phyloP scores from a whole-genome alignment of 2,797 vertebrate genomes.

The Acanthurus leucopareius region DNA sequence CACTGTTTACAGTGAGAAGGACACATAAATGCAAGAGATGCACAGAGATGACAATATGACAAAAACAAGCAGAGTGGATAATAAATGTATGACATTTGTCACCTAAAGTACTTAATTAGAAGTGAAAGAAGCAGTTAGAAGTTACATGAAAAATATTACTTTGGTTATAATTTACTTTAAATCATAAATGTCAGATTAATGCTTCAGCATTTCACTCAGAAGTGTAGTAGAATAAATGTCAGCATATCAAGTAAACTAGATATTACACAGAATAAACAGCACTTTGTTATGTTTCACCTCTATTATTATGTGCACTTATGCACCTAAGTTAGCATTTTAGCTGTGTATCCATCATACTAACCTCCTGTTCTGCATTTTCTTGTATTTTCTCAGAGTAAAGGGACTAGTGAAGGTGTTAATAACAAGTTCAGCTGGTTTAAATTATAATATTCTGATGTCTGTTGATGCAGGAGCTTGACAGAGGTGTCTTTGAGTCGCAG shows the following conservation, averaged over 20 bases:
- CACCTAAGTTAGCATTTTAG: neutral
- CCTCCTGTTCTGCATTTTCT: neutral
- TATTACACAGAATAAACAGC: neutral
- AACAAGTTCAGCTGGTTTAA: neutral
- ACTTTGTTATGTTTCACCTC: neutral
- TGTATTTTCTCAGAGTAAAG: neutral
- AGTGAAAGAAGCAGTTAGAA: neutral
- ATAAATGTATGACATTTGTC: neutral
- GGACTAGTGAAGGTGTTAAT: slow-evolving; percentile 1
- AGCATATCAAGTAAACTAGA: neutral
- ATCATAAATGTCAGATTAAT: slow-evolving; percentile 11
- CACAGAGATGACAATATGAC: neutral
- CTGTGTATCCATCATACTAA: neutral
- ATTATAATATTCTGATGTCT: neutral
- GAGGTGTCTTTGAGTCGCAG: neutral
- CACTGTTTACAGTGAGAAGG: slow-evolving; percentile 29
- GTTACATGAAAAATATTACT: neutral
- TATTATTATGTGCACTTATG: neutral
- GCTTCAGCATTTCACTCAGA: neutral
- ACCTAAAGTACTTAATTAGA: neutral
- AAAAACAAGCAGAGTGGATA: neutral
- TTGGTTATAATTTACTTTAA: neutral
- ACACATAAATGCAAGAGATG: neutral
- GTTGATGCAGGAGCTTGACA: neutral
- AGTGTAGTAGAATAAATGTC: neutral